Evolutionary conservation across 2,888 invertebrate species (phyloP).

Genomic region (Tanypteryx hageni): DNA sequence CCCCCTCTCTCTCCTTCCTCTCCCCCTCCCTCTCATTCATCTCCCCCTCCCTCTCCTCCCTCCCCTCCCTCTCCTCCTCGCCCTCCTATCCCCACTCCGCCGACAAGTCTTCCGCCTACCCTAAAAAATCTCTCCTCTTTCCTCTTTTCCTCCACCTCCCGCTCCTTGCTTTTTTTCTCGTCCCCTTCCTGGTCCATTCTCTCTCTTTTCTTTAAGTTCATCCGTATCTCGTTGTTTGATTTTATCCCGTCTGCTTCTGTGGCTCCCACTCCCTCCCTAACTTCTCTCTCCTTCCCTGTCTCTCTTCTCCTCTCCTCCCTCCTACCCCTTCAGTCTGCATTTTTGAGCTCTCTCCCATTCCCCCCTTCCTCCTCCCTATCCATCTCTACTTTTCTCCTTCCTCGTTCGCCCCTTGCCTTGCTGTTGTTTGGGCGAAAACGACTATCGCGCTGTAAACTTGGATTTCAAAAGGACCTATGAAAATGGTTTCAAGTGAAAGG

Average conservation of each 20-base stretch:
- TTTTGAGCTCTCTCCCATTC: neutral
- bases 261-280: neutral
- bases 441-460: neutral
- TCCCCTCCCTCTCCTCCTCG: neutral
- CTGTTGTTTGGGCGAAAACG: neutral
- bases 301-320: neutral
- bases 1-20: neutral
- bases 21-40: neutral
- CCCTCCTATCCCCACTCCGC: neutral
- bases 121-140: too few relatives aligned
- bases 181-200: neutral
- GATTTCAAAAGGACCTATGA: neutral
- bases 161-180: neutral
- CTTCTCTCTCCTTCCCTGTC: neutral
- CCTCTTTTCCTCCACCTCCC: neutral
- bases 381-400: neutral
- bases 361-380: neutral
- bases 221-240: constrained; percentile 4
- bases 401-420: neutral
- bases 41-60: neutral
- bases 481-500: neutral
- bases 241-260: neutral
- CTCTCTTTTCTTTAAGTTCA: neutral
- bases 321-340: neutral
- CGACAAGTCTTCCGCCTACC: too few relatives aligned